Conservation (phyloP, 2,888 invertebrate genomes). For the Dynastes maya region DNA sequence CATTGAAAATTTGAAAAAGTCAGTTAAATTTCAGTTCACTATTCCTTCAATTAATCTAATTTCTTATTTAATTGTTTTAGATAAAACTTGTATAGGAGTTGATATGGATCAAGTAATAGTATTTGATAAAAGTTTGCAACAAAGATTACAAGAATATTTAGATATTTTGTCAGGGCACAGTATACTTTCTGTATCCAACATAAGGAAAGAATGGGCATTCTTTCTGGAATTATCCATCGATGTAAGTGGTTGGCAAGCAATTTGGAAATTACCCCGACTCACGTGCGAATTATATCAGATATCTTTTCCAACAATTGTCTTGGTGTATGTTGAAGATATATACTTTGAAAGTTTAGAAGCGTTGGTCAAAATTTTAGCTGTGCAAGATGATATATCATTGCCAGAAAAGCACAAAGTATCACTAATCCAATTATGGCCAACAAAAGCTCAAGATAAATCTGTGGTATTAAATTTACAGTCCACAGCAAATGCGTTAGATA, state of each 20-base stretch:
- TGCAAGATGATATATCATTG: conserved; percentile 77
- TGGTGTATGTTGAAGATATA: conserved; percentile 74
- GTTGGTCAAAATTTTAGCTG: conserved; percentile 75
- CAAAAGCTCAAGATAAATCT: conserved; percentile 75
- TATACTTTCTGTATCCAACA: conserved; percentile 71
- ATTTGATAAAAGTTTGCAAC: conserved; percentile 75
- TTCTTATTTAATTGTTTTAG: background rate
- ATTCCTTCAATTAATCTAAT: background rate
- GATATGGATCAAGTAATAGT: conserved; percentile 74
- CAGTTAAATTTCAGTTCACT: conserved; percentile 17
- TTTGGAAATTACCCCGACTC: conserved; percentile 80
- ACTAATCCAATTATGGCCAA: conserved; percentile 78
- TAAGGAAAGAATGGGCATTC: conserved; percentile 74
- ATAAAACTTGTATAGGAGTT: background rate
- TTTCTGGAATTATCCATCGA: conserved; percentile 76
- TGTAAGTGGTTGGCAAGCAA: conserved; percentile 79
- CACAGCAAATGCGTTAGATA: conserved; percentile 78
- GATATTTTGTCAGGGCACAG: conserved; percentile 71
- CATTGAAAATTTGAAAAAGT: conserved; percentile 32
- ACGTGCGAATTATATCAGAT: conserved; percentile 78
- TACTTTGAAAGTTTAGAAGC: conserved; percentile 74
- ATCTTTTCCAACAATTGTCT: conserved; percentile 78
- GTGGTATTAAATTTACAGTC: conserved; percentile 73
- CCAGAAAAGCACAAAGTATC: conserved; percentile 77
- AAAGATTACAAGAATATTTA: conserved; percentile 73